Base-by-base conservation (phyloP, 1,140 invertebrate genomes). In the Liolophura sinensis region DNA sequence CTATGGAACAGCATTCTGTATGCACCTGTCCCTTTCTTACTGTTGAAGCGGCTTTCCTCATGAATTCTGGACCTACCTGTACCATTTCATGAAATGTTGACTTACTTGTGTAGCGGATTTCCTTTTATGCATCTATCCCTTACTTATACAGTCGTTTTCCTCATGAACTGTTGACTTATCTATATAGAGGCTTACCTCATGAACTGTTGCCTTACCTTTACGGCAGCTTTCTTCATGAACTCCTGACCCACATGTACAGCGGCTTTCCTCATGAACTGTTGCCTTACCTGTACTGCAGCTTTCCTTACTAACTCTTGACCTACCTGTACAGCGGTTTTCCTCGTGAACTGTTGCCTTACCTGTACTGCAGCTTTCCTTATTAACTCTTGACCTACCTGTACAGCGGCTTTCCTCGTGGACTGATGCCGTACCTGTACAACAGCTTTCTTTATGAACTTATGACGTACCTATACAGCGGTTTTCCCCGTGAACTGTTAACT, bases 361-460 rank as follows among this genome's bases (percentile, higher is more conserved):
- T 57, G 64, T 60, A 65, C 57, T 18, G 69, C 72, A 20, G 72
- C 64, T 22, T 73, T n/a, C 14, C 14, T 50, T n/a, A 50, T 50
- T 15, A 57, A 57, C 56, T 25, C 14, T 24, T 1, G n/a, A 15
- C n/a, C n/a, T 50, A 50, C 49, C 49, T 50, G n/a, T 54, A 54
- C 18, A 54, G 51, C 51, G n/a, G 51, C 51, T 54, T 54, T 67
- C 51, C 69, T 60, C 72, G 71, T 73, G 40, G 72, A 74, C 24
- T 68, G 68, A 40, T 73, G 31, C 3, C 31, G 3, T 40, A 40
- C 31, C 31, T 40, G 31, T 40, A 40, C 31, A 40, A 9, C 31
- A 9, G 31, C 31, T 40, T 40, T 40, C 31, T 9, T 40, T 9
- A 40, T 40, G 31, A 40, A 40, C 3, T 5, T 3, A 5, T 40